Evolutionary conservation across 2,888 invertebrate genomes (phyloP), one percentile per base, ranked within the genome.

Genomic region (Keiferia lycopersicella): DNA sequence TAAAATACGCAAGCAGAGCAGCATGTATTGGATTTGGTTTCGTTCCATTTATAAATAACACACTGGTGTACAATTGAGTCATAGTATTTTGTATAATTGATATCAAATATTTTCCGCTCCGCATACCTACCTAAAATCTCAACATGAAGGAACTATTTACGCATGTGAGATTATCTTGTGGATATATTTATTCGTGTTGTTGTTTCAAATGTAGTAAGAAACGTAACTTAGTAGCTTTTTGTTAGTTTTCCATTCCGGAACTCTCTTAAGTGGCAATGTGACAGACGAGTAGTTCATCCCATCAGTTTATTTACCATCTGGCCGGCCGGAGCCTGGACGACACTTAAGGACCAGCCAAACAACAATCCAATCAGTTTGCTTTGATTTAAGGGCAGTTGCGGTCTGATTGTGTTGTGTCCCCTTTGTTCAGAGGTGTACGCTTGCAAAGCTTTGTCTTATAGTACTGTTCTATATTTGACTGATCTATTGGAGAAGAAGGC

Each of bases 381-480:
- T 51, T 51, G 51, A 51, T 51, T 51, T 20, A 51, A 51, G 51
- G 51, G 51, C 51, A 51, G 51, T 50, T 51, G 51, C 22, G 51
- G 51, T 51, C 20, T 51, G 20, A 51, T 51, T 51, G 51, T 51
- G 51, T 51, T 51, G 51, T 51, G 51, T 18, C 51, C 20, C 51
- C 51, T 22, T 51, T 51, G 51, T 51, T 51, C 20, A 11, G 20
- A 18, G 51, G 51, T 12, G 51, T 51, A 51, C 20, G 20, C 22
- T 51, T 51, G 51, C 51, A 22, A 22, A 51, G 51, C 51, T 51
- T 51, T 51, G 51, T 51, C 51, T 51, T 51, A n/a, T n/a, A n/a
- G n/a, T n/a, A 18, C 51, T 4, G 22, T 18, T 51, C 4, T 8
- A 20, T 18, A 18, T 20, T 12, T 20, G 18, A 48, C 16, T 48